phyloP scores from a whole-genome alignment of 1,140 invertebrate species.

The Drosophila ercepeae region DNA sequence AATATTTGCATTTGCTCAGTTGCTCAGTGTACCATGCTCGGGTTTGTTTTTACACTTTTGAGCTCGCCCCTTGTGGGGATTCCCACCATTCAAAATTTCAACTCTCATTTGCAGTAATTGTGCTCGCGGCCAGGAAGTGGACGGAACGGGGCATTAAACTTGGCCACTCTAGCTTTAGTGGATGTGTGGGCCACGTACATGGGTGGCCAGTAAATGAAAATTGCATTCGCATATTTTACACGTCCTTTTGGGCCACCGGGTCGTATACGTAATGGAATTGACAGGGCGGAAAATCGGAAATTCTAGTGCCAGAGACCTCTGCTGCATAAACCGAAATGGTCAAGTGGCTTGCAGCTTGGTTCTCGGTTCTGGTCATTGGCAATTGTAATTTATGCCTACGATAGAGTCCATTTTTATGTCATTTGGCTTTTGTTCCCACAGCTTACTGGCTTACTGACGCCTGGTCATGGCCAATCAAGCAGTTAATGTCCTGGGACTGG shows the following conservation, averaged over 20 bases:
- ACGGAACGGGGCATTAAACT: conserved; percentile 16
- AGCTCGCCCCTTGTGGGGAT: not conserved
- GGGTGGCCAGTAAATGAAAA: conserved; percentile 52
- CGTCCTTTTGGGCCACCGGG: conserved; percentile 22
- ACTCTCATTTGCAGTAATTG: conserved; percentile 35
- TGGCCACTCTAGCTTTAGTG: conserved; percentile 37
- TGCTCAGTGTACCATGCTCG: not conserved
- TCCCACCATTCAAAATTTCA: conserved; percentile 21
- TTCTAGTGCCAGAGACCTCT: conserved; percentile 34
- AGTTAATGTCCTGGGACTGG: conserved; percentile 10
- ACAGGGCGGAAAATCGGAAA: conserved; percentile 66
- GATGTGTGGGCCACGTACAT: conserved; percentile 7
- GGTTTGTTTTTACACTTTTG: conserved; percentile 16
- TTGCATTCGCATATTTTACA: conserved; percentile 63
- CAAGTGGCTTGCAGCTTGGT: conserved; percentile 11
- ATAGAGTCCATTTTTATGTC: conserved; percentile 36
- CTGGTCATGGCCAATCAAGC: conserved; percentile 21
- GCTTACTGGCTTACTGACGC: conserved; percentile 8
- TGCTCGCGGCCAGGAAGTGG: conserved; percentile 11
- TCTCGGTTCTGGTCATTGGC: conserved; percentile 4
- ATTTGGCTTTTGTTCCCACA: conserved; percentile 35
- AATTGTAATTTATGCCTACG: conserved; percentile 67
- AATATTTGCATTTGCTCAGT: conserved; percentile 62
- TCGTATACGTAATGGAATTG: conserved; percentile 66
- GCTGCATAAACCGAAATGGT: conserved; percentile 22